phyloP scores from a whole-genome alignment of 2,797 vertebrate species.

The Sardinella longiceps region DNA sequence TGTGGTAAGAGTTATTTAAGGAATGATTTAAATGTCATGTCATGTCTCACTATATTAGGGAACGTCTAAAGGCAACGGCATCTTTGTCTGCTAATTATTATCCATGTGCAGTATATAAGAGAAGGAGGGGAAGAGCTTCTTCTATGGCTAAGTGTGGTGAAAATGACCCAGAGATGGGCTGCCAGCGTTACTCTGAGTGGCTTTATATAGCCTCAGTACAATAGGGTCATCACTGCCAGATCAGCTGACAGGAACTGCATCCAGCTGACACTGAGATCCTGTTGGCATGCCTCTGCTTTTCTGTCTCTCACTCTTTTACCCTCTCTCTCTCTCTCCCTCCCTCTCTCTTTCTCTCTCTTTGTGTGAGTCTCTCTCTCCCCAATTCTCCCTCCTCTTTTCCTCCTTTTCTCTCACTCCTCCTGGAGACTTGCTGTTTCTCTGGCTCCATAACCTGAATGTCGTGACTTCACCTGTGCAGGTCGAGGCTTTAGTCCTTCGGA shows the following conservation, averaged over 20 bases:
- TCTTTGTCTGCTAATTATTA: constrained; percentile 14
- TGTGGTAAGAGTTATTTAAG: neutral
- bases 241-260: neutral
- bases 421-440: neutral
- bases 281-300: neutral
- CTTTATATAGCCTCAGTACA: neutral
- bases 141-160: neutral
- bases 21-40: neutral
- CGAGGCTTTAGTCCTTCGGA: neutral
- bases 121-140: neutral
- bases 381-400: neutral
- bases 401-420: neutral
- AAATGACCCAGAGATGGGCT: neutral
- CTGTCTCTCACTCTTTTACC: too few relatives aligned
- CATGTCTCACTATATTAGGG: neutral
- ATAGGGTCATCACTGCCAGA: neutral
- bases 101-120: neutral
- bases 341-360: too few relatives aligned
- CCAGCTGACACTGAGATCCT: neutral
- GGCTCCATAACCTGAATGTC: neutral
- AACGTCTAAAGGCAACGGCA: neutral
- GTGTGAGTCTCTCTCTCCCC: too few relatives aligned
- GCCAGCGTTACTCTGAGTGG: neutral
- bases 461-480: neutral
- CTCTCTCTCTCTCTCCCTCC: too few relatives aligned